Evolutionary conservation across 2,797 vertebrate genomes (phyloP).

Genomic region (Echiichthys vipera): DNA sequence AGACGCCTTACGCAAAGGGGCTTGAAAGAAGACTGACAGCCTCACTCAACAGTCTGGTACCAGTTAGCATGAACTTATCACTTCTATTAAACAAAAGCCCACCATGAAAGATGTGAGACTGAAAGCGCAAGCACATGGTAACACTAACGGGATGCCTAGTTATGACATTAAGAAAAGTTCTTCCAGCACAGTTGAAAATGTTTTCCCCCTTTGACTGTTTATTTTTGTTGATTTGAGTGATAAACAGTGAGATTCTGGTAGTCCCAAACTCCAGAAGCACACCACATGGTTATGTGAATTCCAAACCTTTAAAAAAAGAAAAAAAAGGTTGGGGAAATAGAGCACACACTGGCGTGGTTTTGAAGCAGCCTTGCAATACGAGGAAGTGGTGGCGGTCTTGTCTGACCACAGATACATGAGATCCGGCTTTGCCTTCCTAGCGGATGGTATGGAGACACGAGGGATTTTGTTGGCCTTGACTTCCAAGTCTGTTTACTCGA

Average conservation of each 20-base stretch:
- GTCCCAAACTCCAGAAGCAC: constrained; percentile 77
- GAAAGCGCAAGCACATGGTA: constrained; percentile 40
- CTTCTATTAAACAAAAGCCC: constrained; percentile 60
- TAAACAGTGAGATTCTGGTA: constrained; percentile 74
- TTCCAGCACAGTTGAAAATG: constrained; percentile 41
- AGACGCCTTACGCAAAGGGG: constrained; percentile 44
- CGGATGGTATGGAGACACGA: constrained; percentile 84
- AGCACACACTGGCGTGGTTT: constrained; percentile 80
- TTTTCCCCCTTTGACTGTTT: constrained; percentile 64
- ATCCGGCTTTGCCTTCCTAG: constrained; percentile 83
- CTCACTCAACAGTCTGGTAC: constrained; percentile 63
- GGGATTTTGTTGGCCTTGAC: constrained; percentile 86
- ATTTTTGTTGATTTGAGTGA: constrained; percentile 74
- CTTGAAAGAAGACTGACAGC: constrained; percentile 52
- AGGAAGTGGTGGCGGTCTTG: constrained; percentile 87
- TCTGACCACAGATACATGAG: constrained; percentile 87
- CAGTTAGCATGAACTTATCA: constrained; percentile 64
- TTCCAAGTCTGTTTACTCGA: constrained; percentile 82
- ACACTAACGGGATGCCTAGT: constrained; percentile 35
- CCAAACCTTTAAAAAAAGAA: constrained; percentile 68
- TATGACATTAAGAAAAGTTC: constrained; percentile 51
- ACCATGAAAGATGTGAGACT: constrained; percentile 48
- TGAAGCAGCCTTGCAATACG: constrained; percentile 81
- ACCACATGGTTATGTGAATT: constrained; percentile 82
- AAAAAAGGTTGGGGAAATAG: constrained; percentile 73